Evolutionary conservation across 92 coral and sea anemone genomes (phyloP), one percentile per base, ranked within the genome.

Genomic region (Palythoa grandis): DNA sequence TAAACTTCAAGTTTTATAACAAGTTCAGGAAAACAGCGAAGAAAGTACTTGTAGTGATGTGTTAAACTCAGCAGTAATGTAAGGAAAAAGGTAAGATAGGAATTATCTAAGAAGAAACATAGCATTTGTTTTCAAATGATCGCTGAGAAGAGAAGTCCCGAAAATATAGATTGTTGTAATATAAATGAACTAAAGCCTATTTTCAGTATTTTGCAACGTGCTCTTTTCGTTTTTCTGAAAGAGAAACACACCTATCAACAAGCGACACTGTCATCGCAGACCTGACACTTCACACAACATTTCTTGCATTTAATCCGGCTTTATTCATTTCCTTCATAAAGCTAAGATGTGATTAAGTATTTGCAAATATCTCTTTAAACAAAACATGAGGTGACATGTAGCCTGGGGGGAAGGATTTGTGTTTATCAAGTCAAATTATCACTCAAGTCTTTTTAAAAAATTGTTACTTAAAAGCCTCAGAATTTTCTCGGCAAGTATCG

Each of bases 301-400:
- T 80, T 65, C 60, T 47, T 48, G 52, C 58, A 66, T 66, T 80
- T 80, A 80, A 80, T 63, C 85, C 57, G 74, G 83, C 83, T 37
- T 78, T 47, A 78, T 58, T 80, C 74, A 48, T 80, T 66, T 80
- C 85, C 73, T 80, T 80, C 85, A 80, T 47, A 74, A 66, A 43
- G 70, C 75, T 50, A 22, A 80, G 70, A 80, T 67, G 74, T 52
- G 85, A 80, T 80, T 80, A 66, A 47, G 66, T 77, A 48, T 80
- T 80, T 66, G 39, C 75, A 66, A 80, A 65, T 80, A 80, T 80
- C 85, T 80, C 11, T 80, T 60, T 80, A 22, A 65, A 69, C 74
- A 70, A 80, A 80, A 80, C 85, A 80, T 14, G 74, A 65, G 74
- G 40, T 4, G 85, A 52, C 74, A 48, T 40, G 39, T 66, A 80